phyloP scores from a whole-genome alignment of 1,140 invertebrate species.

The Diorhabda elongata region DNA sequence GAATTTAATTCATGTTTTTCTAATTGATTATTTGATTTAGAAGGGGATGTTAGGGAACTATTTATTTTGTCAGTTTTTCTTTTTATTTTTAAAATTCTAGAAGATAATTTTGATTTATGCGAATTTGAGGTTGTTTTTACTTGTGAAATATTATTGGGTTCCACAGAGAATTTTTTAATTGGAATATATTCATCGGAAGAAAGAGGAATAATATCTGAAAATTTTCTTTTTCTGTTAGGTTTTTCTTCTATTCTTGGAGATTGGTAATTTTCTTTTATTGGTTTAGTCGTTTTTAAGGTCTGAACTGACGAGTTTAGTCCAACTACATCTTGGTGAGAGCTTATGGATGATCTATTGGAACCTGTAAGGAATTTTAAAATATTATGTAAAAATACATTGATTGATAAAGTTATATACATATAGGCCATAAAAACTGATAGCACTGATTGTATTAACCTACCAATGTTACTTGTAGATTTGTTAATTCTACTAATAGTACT shows the following conservation, averaged over 20 bases:
- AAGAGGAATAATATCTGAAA: not conserved
- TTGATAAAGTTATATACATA: too few relatives aligned
- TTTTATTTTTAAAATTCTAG: not conserved
- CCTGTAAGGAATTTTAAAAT: too few relatives aligned
- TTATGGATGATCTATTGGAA: too few relatives aligned
- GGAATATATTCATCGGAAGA: not conserved
- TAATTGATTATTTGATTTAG: not conserved
- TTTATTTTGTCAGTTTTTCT: conserved; percentile 1
- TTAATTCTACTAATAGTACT: too few relatives aligned
- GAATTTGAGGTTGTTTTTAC: not conserved
- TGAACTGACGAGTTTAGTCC: too few relatives aligned
- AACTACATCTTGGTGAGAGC: too few relatives aligned
- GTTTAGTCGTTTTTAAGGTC: too few relatives aligned
- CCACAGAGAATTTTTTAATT: not conserved
- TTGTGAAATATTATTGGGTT: not conserved
- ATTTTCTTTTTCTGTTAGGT: conserved; percentile 1
- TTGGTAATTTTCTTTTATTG: not conserved
- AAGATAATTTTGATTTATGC: not conserved
- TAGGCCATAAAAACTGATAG: too few relatives aligned
- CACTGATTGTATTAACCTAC: too few relatives aligned
- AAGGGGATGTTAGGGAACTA: not conserved
- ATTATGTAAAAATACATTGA: too few relatives aligned
- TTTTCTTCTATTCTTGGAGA: not conserved
- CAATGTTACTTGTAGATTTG: too few relatives aligned
- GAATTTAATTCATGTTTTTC: not conserved